A percentile compares a stretch with the other conserved stretches of the same genome.
phyloP scores from a whole-genome alignment of 2,113 vertebrate species.

The Sterrhoptilus dennistouni region DNA sequence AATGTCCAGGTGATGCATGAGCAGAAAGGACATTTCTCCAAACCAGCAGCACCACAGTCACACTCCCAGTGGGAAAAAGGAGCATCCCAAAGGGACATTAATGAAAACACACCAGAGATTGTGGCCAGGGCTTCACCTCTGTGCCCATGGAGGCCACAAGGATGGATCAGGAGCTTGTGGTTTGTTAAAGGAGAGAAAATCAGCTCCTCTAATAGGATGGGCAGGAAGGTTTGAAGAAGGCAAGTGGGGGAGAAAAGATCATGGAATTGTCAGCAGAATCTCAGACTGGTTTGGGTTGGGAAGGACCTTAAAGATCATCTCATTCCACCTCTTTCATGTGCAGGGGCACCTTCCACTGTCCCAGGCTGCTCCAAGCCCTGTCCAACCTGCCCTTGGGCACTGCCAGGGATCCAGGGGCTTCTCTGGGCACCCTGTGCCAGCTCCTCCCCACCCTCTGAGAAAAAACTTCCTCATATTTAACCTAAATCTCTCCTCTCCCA shows the following conservation, averaged over 20 bases:
- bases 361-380: not conserved
- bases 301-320: not conserved
- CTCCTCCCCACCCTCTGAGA: not conserved
- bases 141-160: rapidly evolving
- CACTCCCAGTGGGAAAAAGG: not conserved
- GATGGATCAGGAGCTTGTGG: not conserved
- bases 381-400: not conserved
- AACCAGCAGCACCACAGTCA: not conserved
- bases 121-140: not conserved
- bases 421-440: not conserved
- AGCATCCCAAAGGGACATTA: not conserved
- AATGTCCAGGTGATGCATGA: rapidly evolving
- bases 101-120: not conserved
- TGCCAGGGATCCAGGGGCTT: not conserved
- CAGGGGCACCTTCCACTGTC: not conserved
- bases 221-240: rapidly evolving
- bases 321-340: not conserved
- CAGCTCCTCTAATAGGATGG: not conserved
- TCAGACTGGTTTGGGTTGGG: not conserved
- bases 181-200: not conserved
- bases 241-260: not conserved
- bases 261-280: not conserved
- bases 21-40: not conserved
- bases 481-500: not conserved
- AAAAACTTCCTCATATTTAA: not conserved